phyloP scores from a whole-genome alignment of 2,888 invertebrate species.

The Parasteatoda lunata region DNA sequence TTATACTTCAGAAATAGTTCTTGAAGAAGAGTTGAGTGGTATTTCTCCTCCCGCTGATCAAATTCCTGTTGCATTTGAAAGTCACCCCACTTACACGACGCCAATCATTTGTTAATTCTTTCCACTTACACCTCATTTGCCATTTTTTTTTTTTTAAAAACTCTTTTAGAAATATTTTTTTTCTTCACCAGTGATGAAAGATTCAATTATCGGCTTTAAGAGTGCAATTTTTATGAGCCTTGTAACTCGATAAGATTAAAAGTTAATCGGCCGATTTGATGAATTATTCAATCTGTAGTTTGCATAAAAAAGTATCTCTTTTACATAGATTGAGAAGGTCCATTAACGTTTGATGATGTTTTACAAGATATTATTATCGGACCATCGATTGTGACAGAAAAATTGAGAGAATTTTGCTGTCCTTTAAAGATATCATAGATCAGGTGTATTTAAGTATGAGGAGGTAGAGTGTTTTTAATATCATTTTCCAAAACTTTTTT shows the following conservation, averaged over 20 bases:
- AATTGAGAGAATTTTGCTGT: not conserved
- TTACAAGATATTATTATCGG: conserved; percentile 44
- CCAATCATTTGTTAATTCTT: conserved; percentile 22
- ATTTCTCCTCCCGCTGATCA: conserved; percentile 19
- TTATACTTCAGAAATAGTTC: conserved; percentile 40
- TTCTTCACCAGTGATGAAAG: conserved; percentile 7
- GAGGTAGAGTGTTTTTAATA: not conserved
- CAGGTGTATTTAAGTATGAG: not conserved
- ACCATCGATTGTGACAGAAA: conserved; percentile 34
- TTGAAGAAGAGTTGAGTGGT: conserved; percentile 1
- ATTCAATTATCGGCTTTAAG: conserved; percentile 54
- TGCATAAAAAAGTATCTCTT: conserved; percentile 10
- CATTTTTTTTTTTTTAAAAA: conserved; percentile 3
- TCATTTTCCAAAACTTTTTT: not conserved
- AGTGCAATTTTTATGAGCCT: conserved; percentile 24
- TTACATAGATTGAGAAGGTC: conserved; percentile 7
- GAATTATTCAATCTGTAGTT: conserved; percentile 51
- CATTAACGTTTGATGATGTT: conserved; percentile 34
- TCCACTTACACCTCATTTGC: not conserved
- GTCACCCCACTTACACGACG: not conserved
- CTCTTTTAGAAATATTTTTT: not conserved
- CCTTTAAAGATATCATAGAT: too few relatives aligned
- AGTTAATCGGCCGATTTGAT: conserved; percentile 55
- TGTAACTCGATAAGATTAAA: conserved; percentile 51
- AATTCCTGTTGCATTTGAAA: conserved; percentile 45